Conservation (phyloP, 2,797 vertebrate genomes). For the Lepilemur septentrionalis region DNA sequence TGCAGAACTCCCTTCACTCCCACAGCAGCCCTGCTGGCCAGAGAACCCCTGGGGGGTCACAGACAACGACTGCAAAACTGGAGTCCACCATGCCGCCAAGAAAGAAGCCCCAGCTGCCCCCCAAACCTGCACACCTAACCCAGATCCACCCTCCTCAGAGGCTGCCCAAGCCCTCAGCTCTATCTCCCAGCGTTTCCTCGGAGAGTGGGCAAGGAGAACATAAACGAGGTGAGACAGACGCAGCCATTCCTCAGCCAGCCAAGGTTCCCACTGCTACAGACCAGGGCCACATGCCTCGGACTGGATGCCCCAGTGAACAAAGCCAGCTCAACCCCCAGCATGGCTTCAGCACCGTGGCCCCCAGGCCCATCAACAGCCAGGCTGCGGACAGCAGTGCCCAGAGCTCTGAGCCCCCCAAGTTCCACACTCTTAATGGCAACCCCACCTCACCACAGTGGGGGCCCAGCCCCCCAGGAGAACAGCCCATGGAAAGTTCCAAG, state of each 20-base stretch:
- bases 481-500: conserved; percentile 84
- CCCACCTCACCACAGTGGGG: not conserved
- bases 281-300: not conserved
- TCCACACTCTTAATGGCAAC: not conserved
- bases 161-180: conserved; percentile 65
- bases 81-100: conserved; percentile 79
- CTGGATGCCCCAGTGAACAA: not conserved
- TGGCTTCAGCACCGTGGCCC: fast-evolving
- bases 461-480: conserved; percentile 47
- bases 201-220: not conserved
- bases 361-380: not conserved
- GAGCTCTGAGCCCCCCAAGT: not conserved
- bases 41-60: conserved; percentile 82
- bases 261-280: not conserved
- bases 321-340: not conserved
- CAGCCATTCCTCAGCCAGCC: not conserved
- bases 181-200: not conserved
- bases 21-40: conserved; percentile 81
- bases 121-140: conserved; percentile 81
- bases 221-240: not conserved
- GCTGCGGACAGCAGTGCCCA: not conserved
- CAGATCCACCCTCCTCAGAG: conserved; percentile 65
- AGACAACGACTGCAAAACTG: conserved; percentile 85
- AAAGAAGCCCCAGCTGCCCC: conserved; percentile 82
- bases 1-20: conserved; percentile 52